A percentile compares a stretch with the other conserved stretches of the same genome.
Evolutionary conservation across 2,888 invertebrate species (phyloP).

Genomic region (Drosophila phalerata): DNA sequence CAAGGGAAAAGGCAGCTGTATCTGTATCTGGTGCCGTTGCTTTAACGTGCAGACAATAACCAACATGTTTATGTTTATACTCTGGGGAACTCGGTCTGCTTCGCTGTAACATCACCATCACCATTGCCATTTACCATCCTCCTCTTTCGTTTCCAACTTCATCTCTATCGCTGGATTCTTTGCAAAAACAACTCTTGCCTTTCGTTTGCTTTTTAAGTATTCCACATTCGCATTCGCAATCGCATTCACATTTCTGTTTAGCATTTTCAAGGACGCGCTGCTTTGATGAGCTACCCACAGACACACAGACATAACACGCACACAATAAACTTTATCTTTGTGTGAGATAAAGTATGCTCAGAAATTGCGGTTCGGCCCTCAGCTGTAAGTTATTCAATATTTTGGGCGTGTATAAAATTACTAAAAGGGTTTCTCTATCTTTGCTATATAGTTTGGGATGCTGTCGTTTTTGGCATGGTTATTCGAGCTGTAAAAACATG

Average conservation of each 20-base stretch:
- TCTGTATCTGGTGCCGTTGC: constrained; percentile 20
- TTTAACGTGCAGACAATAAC: constrained; percentile 60
- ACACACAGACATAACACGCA: constrained; percentile 3
- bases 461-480: constrained; percentile 14
- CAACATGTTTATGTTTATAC: constrained; percentile 65
- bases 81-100: constrained; percentile 43
- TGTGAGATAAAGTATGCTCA: constrained; percentile 14
- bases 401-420: constrained; percentile 63
- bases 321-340: neutral
- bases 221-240: constrained; percentile 40
- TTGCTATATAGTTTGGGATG: constrained; percentile 15
- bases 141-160: neutral
- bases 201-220: constrained; percentile 39
- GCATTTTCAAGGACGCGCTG: constrained; percentile 57
- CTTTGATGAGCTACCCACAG: constrained; percentile 44
- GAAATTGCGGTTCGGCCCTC: constrained; percentile 21
- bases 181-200: constrained; percentile 25
- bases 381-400: constrained; percentile 61
- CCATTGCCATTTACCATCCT: neutral
- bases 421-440: constrained; percentile 61
- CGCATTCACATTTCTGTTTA: constrained; percentile 48
- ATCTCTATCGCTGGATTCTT: constrained; percentile 11
- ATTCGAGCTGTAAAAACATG: constrained; percentile 50
- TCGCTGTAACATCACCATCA: neutral
- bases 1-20: constrained; percentile 18